Conservation (phyloP, 2,797 vertebrate genomes). For the Buphagus erythrorhynchus region DNA sequence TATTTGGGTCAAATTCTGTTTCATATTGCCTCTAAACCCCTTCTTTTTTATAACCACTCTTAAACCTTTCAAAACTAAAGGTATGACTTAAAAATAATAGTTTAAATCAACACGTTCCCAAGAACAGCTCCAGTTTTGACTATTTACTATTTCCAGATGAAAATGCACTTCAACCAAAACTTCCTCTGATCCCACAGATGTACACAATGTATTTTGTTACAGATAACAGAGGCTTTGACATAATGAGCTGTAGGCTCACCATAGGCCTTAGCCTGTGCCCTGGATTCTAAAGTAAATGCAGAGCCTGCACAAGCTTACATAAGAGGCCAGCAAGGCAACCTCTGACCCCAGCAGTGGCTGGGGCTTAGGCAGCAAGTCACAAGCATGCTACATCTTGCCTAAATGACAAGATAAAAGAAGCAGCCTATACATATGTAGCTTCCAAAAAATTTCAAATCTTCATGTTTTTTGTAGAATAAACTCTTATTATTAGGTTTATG, state of each 20-base stretch:
- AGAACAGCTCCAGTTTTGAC: background rate
- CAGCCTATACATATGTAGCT: background rate
- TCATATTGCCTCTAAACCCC: background rate
- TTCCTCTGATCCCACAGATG: background rate
- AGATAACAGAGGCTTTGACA: background rate
- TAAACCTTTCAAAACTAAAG: background rate
- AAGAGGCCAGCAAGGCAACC: background rate
- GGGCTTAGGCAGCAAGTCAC: background rate
- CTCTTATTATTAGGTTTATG: background rate
- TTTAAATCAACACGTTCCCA: background rate
- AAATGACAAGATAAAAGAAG: background rate
- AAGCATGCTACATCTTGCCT: background rate
- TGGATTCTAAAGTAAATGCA: conserved; percentile 25
- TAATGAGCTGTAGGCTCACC: background rate
- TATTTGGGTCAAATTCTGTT: background rate
- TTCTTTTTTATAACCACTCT: background rate
- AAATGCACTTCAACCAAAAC: background rate
- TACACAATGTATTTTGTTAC: background rate
- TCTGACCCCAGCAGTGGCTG: background rate
- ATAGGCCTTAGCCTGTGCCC: background rate
- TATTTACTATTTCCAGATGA: background rate
- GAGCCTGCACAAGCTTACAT: background rate
- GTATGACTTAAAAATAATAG: background rate
- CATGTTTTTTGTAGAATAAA: background rate
- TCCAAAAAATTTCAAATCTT: background rate